A percentile compares a stretch with the other conserved stretches of the same genome.
These are phyloP conservation scores for Eupeodes luniger DNA, from an alignment of 2,888 invertebrate genomes.

Conservation along the genomic window DNA sequence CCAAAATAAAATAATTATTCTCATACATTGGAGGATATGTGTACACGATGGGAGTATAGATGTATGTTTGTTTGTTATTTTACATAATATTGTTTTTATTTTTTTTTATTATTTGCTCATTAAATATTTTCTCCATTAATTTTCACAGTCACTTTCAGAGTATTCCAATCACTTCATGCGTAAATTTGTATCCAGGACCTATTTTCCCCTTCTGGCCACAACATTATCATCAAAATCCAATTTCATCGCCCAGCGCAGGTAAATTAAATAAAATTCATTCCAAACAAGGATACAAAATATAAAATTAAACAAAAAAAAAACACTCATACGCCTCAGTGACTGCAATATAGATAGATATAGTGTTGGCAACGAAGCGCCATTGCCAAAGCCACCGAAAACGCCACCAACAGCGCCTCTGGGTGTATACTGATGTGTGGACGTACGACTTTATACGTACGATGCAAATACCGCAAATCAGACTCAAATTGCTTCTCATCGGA, in stretches of 20 bases:
- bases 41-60: no score
- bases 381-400: background rate
- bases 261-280: constrained; percentile 24
- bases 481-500: constrained; percentile 59
- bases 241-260: constrained; percentile 36
- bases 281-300: constrained; percentile 34
- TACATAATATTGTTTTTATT: background rate
- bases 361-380: background rate
- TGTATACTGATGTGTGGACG: background rate
- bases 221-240: constrained; percentile 39
- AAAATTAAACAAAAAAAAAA: constrained; percentile 19
- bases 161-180: constrained; percentile 34
- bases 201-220: constrained; percentile 11
- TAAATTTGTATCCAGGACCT: constrained; percentile 2
- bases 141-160: constrained; percentile 60
- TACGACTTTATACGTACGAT: background rate
- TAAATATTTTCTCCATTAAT: constrained; percentile 66
- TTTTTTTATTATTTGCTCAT: constrained; percentile 13
- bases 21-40: background rate
- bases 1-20: constrained; percentile 1
- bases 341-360: background rate
- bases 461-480: constrained; percentile 67
- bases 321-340: constrained; percentile 34
- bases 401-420: background rate
- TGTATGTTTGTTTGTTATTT: background rate